phyloP scores from a whole-genome alignment of 2,113 vertebrate genomes.

The Plectropomus leopardus region DNA sequence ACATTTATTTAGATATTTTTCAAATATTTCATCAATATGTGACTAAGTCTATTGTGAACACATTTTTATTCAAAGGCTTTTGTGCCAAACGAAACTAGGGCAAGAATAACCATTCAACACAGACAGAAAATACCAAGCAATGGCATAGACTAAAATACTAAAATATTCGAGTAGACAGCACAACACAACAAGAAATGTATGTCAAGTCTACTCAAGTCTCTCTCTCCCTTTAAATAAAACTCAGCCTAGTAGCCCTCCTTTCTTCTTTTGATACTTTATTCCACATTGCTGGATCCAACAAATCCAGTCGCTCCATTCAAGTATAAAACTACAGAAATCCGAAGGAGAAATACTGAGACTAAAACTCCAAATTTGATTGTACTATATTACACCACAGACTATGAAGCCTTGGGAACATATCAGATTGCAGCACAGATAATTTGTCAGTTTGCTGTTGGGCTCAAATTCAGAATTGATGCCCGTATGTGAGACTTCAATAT shows the following conservation, averaged over 20 bases:
- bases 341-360: neutral
- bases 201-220: slow-evolving; percentile 13
- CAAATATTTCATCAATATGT: neutral
- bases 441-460: neutral
- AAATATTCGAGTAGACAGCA: neutral
- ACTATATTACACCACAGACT: neutral
- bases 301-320: neutral
- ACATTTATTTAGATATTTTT: no score
- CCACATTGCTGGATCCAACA: neutral
- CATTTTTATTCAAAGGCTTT: slow-evolving; percentile 4
- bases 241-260: neutral
- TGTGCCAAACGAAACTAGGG: slow-evolving; percentile 12
- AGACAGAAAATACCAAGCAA: neutral
- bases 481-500: neutral
- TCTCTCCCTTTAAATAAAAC: neutral
- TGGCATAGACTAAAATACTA: slow-evolving; percentile 5
- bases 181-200: slow-evolving; percentile 10
- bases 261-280: neutral
- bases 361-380: neutral
- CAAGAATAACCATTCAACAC: slow-evolving; percentile 11
- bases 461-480: neutral
- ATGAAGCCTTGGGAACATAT: neutral
- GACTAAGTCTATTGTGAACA: neutral
- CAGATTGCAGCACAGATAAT: neutral
- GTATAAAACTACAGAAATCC: neutral